Evolutionary conservation across 2,888 invertebrate species (phyloP).

Genomic region (Cataglyphis livida): DNA sequence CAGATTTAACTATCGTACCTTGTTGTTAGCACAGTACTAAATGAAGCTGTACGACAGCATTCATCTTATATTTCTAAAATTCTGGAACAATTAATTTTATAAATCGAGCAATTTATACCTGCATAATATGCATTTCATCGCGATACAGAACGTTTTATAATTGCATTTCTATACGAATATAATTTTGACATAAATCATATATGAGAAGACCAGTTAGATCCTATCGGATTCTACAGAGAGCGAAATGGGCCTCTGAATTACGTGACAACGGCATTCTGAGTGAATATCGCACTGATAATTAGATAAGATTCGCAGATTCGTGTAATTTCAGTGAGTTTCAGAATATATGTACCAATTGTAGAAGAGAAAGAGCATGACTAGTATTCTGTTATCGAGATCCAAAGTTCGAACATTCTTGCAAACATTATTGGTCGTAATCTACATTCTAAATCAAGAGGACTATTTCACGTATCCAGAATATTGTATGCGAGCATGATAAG

Average conservation of each 20-base stretch:
- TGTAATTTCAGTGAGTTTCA: not conserved
- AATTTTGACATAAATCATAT: conserved; percentile 10
- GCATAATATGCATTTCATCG: not conserved
- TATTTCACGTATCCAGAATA: not conserved
- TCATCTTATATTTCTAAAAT: not conserved
- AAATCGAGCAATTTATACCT: not conserved
- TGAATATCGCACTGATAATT: not conserved
- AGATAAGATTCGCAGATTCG: conserved; percentile 10
- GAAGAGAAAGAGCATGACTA: not conserved
- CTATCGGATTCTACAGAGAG: not conserved
- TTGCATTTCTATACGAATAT: not conserved
- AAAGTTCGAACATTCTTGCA: not conserved
- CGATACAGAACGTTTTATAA: not conserved
- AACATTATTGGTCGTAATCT: not conserved
- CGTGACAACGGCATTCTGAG: not conserved
- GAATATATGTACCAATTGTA: not conserved
- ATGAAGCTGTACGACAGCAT: not conserved
- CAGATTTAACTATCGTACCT: not conserved
- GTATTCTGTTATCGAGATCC: conserved; percentile 7
- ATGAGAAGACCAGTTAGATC: not conserved
- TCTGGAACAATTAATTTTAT: not conserved
- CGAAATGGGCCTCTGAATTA: not conserved
- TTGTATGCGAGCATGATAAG: not conserved
- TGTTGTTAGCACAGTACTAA: not conserved
- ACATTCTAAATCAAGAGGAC: not conserved